Conservation (phyloP, 2,888 invertebrate genomes). For the Isotomurus palustris region DNA sequence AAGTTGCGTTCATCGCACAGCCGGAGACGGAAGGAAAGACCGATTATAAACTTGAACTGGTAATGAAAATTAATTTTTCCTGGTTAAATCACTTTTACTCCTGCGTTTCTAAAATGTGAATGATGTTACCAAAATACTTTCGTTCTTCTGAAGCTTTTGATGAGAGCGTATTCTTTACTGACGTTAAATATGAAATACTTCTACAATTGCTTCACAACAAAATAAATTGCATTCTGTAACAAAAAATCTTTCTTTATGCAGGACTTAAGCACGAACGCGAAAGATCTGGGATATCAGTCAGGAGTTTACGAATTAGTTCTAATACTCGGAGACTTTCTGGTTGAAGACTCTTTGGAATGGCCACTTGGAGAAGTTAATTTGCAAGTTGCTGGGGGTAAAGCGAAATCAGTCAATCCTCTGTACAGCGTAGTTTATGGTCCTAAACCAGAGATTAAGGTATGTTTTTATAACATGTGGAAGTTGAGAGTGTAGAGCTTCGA, state of each 20-base stretch:
- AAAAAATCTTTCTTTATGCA: conserved; percentile 48
- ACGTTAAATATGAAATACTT: no score
- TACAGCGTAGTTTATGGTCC: conserved; percentile 51
- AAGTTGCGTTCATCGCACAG: conserved; percentile 91
- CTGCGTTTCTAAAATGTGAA: neutral
- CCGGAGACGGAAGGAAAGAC: conserved; percentile 58
- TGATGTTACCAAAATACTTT: conserved; percentile 38
- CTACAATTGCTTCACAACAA: no score
- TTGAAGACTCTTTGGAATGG: conserved; percentile 88
- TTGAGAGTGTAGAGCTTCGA: no score
- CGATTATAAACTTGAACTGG: conserved; percentile 84
- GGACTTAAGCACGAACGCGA: conserved; percentile 73
- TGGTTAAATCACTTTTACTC: neutral
- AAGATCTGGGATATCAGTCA: conserved; percentile 69
- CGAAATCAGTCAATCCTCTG: conserved; percentile 46
- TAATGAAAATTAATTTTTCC: conserved; percentile 48
- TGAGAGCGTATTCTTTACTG: conserved; percentile 8
- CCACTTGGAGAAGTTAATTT: conserved; percentile 70
- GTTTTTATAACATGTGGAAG: no score
- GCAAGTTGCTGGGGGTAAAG: conserved; percentile 60
- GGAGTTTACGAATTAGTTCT: conserved; percentile 77
- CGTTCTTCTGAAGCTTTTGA: conserved; percentile 37
- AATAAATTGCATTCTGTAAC: no score
- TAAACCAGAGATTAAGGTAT: conserved; percentile 61
- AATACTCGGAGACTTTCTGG: conserved; percentile 84